A percentile compares a stretch with the other conserved stretches of the same genome.
These are phyloP conservation scores for Chitala chitala DNA, from an alignment of 2,113 vertebrate genomes.

Conservation along the genomic window DNA sequence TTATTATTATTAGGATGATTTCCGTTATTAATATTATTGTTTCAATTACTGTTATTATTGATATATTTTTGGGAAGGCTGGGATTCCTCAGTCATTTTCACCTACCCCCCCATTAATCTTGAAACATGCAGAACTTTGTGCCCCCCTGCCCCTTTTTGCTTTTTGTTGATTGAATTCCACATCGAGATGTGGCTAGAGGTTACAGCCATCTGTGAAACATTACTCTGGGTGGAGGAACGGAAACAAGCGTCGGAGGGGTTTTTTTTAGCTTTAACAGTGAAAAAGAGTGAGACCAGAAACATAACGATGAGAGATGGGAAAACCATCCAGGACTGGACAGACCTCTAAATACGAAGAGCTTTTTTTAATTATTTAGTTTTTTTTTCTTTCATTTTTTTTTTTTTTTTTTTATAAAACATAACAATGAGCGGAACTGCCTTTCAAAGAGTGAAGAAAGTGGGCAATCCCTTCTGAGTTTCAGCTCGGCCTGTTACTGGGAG, in stretches of 20 bases:
- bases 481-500: background rate
- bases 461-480: background rate
- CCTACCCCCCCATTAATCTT: constrained; percentile 51
- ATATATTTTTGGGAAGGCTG: constrained; percentile 45
- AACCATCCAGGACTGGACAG: background rate
- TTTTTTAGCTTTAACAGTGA: background rate
- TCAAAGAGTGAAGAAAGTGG: background rate
- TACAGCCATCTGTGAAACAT: background rate
- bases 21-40: constrained; percentile 63
- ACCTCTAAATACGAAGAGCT: background rate
- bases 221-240: background rate
- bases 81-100: constrained; percentile 43
- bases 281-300: background rate
- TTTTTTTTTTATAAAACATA: no score
- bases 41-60: constrained; percentile 45
- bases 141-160: constrained; percentile 25
- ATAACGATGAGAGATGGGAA: background rate
- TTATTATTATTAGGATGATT: constrained; percentile 62
- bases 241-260: background rate
- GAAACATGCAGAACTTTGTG: constrained; percentile 37
- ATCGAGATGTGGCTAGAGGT: constrained; percentile 36
- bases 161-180: constrained; percentile 44
- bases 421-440: background rate
- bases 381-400: no score
- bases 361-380: constrained; percentile 18